A percentile compares a stretch with the other conserved stretches of the same genome.
These are phyloP conservation scores for Porites cylindrica DNA, from an alignment of 92 coral and sea anemone genomes.

Conservation along the genomic window DNA sequence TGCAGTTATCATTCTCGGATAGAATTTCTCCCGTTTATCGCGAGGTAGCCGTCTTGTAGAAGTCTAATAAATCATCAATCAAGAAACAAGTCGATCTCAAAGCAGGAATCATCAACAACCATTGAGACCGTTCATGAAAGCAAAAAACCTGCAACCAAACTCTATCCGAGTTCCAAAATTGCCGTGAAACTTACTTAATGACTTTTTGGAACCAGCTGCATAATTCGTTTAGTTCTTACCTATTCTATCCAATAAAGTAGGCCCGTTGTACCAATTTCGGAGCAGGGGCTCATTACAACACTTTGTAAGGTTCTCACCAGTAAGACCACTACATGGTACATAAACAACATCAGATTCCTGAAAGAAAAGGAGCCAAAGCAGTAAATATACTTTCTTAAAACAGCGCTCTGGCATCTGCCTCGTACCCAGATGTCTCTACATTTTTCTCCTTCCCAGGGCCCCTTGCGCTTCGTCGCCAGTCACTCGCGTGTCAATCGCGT, in stretches of 20 bases:
- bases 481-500: too few species aligned
- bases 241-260: slow-evolving; percentile 87
- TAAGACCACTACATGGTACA: slow-evolving; percentile 97
- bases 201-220: too few species aligned
- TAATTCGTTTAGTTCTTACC: slow-evolving; percentile 40
- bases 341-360: slow-evolving; percentile 91
- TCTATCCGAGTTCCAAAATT: too few species aligned
- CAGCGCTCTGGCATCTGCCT: neutral
- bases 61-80: neutral
- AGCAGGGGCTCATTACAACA: slow-evolving; percentile 71
- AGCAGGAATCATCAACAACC: neutral
- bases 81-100: neutral
- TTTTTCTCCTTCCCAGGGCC: too few species aligned
- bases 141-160: too few species aligned
- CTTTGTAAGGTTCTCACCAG: slow-evolving; percentile 90
- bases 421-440: too few species aligned
- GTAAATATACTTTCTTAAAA: neutral
- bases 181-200: too few species aligned
- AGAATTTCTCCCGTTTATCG: neutral
- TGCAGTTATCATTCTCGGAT: too few species aligned
- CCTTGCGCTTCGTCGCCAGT: too few species aligned
- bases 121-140: neutral
- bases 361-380: neutral
- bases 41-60: neutral
- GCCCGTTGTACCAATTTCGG: slow-evolving; percentile 87